Base-by-base conservation (phyloP, 2,113 vertebrate genomes). In the Nyctibius bracteatus region DNA sequence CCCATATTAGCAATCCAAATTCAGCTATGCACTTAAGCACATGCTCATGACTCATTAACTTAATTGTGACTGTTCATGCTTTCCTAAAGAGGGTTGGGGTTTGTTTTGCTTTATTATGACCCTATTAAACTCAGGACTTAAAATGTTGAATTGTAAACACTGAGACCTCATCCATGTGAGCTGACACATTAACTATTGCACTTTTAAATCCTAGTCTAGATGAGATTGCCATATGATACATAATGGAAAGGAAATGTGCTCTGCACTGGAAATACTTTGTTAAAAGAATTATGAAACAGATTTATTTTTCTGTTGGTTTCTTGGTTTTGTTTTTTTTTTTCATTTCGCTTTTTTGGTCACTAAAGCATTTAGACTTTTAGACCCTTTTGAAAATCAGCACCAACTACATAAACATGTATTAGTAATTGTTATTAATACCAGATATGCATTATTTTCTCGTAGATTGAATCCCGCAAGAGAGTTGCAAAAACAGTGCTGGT, bases 381-480 rank as follows among this genome's bases (percentile, higher is more conserved):
- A 79, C 14, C 16, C 23, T 19, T 72, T 73, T 63, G 30, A 65
- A 86, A 86, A 71, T 35, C 33, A 88, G 41, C 57, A 65, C 44
- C 58, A 71, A 10, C n/a, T 33, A 44, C 24, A 62, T 23, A 43
- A 79, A 13, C 8, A 12, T 6, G 7, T 72, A 71, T 86, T 43
- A 71, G 24, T 92, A 71, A 81, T 49, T 72, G 52, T 28, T 49
- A 25, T 47, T 97, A 90, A 96, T 43, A 82, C 43, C 85, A 70
- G 39, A n/a, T 74, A 18, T 58, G 51, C 63, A 35, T 83, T 78
- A 49, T 62, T 96, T 89, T 90, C 73, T 92, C 15, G 21, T 86
- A 98, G 98, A 98, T 98, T 47, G 98, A 98, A 96, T 98, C 98
- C 90, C 98, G 98, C 86, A 98, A 98, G 95, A 98, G 98, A 96